Evolutionary conservation across 2,888 invertebrate genomes (phyloP).

Genomic region (Tromatobia lineatoria): DNA sequence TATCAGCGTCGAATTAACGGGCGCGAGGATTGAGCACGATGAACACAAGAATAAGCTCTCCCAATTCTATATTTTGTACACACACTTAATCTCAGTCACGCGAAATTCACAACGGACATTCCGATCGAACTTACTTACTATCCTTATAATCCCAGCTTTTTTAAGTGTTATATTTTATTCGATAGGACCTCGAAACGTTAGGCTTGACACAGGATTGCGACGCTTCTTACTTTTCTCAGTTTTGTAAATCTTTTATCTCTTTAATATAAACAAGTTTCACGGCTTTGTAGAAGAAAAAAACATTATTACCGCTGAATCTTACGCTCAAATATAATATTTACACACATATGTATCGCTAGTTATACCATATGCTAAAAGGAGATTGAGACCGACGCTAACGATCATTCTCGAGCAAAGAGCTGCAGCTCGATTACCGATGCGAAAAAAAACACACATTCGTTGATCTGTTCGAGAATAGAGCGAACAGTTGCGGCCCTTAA

Average conservation of each 20-base stretch:
- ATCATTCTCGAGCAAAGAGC: constrained; percentile 45
- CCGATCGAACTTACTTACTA: constrained; percentile 41
- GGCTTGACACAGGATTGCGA: constrained; percentile 44
- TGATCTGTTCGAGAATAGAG: constrained; percentile 35
- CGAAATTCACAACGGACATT: constrained; percentile 16
- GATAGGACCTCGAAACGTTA: constrained; percentile 51
- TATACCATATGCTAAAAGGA: constrained; percentile 47
- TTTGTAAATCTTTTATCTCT: not conserved
- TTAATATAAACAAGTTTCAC: constrained; percentile 35
- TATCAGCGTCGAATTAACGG: constrained; percentile 21
- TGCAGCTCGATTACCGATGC: constrained; percentile 41
- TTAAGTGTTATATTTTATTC: constrained; percentile 9
- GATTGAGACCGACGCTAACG: constrained; percentile 18
- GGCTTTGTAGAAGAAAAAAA: constrained; percentile 36
- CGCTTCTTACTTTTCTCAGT: constrained; percentile 5
- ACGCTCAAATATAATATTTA: constrained; percentile 55
- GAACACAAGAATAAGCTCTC: constrained; percentile 28
- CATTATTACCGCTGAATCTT: constrained; percentile 44
- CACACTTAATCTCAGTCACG: constrained; percentile 10
- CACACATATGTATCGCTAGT: constrained; percentile 41
- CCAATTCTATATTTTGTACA: constrained; percentile 34
- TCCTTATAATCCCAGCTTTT: constrained; percentile 26
- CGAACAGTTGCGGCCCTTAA: constrained; percentile 14
- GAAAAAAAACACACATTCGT: constrained; percentile 14
- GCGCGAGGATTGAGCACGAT: constrained; percentile 37